These are phyloP conservation scores for Passerina amoena DNA, from an alignment of 2,113 vertebrate species.

Conservation along the genomic window DNA sequence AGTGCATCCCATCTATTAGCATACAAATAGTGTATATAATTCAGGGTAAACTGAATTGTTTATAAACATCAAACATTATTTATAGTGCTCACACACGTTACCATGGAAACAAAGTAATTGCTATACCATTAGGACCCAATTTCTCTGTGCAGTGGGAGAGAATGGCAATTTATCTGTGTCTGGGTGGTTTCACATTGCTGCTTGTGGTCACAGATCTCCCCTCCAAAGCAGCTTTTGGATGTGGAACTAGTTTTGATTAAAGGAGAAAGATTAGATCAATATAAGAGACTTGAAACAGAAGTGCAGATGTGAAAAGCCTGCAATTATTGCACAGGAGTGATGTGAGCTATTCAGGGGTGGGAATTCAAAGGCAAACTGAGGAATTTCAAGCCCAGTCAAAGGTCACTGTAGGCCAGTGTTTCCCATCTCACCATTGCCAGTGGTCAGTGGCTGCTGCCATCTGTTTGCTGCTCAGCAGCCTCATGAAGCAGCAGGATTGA, in stretches of 20 bases:
- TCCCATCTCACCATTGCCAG: background rate
- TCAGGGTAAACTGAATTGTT: background rate
- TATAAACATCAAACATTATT: slow-evolving; percentile 41
- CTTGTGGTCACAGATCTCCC: background rate
- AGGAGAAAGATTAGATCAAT: background rate
- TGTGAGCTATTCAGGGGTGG: background rate
- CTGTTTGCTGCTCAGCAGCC: background rate
- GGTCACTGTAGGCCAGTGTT: background rate
- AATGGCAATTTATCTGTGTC: slow-evolving; percentile 26
- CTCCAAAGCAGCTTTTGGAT: background rate
- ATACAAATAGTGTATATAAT: background rate
- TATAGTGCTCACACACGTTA: fast-evolving
- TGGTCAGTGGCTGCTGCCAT: background rate
- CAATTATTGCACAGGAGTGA: background rate
- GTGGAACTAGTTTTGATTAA: background rate
- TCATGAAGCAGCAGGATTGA: background rate
- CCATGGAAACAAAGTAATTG: slow-evolving; percentile 56
- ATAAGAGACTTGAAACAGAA: background rate
- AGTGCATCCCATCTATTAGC: background rate
- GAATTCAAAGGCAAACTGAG: background rate
- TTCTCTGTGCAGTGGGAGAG: background rate
- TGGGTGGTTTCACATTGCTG: background rate
- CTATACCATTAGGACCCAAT: background rate
- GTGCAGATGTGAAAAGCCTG: background rate
- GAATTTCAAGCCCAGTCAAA: background rate